A percentile compares a stretch with the other conserved stretches of the same genome.
Evolutionary conservation across 1,140 invertebrate genomes (phyloP).

Genomic region (Onthophagus taurus): DNA sequence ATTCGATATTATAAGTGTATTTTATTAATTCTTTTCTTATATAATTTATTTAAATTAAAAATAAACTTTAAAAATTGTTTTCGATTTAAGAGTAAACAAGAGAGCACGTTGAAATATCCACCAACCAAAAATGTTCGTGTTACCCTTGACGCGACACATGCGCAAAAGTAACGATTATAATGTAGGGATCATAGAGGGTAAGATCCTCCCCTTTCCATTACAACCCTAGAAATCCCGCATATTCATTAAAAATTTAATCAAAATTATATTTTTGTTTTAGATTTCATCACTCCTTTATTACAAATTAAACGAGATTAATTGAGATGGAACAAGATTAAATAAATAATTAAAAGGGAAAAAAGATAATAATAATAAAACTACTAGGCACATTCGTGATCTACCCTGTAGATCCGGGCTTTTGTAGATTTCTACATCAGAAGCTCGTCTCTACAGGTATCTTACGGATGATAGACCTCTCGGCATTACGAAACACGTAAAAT

Average conservation of each 20-base stretch:
- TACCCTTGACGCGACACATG: slow-evolving; percentile 21
- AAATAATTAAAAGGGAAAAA: background rate
- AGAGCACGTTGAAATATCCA: background rate
- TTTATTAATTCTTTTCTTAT: background rate
- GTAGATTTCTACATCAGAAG: slow-evolving; percentile 86
- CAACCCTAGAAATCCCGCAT: too few species aligned
- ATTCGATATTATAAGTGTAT: background rate
- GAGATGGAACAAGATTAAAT: slow-evolving; percentile 4
- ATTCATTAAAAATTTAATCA: slow-evolving; percentile 3
- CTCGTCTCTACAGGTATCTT: slow-evolving; percentile 99
- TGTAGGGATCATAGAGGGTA: background rate
- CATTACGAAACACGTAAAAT: too few species aligned
- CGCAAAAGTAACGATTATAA: slow-evolving; percentile 31
- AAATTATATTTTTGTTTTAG: background rate
- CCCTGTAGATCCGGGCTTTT: slow-evolving; percentile 99
- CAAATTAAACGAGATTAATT: background rate
- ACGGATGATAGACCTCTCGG: slow-evolving; percentile 74
- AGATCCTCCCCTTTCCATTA: background rate
- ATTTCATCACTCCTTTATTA: background rate
- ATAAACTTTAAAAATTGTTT: background rate
- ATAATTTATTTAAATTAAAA: background rate
- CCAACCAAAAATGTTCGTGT: background rate
- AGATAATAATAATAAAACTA: slow-evolving; percentile 6
- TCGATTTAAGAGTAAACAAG: background rate
- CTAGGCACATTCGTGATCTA: slow-evolving; percentile 88